Evolutionary conservation across 2,888 invertebrate genomes (phyloP).

Genomic region (Creontiades dilutus): DNA sequence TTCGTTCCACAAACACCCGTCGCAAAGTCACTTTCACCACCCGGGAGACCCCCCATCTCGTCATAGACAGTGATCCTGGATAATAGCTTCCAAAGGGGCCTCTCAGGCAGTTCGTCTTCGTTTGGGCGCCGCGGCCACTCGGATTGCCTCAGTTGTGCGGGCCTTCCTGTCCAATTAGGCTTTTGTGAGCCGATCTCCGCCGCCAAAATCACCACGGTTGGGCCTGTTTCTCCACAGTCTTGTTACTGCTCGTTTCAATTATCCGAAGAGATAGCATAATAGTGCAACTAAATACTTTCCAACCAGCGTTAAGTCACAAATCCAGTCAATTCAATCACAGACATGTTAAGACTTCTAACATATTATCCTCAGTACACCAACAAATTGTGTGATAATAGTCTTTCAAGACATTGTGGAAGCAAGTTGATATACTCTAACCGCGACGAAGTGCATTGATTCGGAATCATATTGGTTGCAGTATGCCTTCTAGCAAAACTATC

Average conservation of each 20-base stretch:
- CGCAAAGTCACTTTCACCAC: slow-evolving; percentile 26
- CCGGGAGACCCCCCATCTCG: slow-evolving; percentile 8
- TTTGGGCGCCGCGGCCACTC: slow-evolving; percentile 8
- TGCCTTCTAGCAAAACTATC: too few species aligned
- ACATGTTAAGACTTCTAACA: too few species aligned
- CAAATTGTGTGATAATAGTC: too few species aligned
- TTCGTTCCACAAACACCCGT: slow-evolving; percentile 34
- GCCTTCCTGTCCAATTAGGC: slow-evolving; percentile 35
- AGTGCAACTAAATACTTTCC: too few species aligned
- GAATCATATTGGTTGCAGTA: too few species aligned
- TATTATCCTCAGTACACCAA: too few species aligned
- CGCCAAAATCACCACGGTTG: background rate
- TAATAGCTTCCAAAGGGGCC: background rate
- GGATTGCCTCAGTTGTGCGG: background rate
- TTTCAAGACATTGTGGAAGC: too few species aligned
- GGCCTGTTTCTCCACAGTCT: background rate
- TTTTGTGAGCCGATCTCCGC: background rate
- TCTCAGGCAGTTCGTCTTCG: slow-evolving; percentile 12
- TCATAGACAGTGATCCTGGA: slow-evolving; percentile 52
- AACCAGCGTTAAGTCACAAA: too few species aligned
- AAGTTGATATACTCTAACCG: too few species aligned
- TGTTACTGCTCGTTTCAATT: background rate
- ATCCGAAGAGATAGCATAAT: too few species aligned
- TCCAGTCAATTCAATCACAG: too few species aligned
- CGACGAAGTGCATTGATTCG: too few species aligned